Evolutionary conservation across 2,888 invertebrate genomes (phyloP).

Genomic region (Emmelina monodactyla): DNA sequence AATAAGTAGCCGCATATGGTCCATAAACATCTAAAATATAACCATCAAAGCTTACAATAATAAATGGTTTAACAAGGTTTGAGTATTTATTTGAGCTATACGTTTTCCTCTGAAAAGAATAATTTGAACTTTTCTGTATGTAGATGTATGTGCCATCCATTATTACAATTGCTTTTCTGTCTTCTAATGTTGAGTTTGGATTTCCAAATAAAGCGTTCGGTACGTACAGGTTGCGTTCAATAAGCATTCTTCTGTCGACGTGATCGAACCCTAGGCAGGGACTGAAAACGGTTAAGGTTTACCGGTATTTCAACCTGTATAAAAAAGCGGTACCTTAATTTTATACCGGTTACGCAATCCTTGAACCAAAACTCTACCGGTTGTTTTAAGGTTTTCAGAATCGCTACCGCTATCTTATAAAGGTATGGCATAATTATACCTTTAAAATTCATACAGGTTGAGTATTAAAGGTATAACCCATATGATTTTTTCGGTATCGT

Average conservation of each 20-base stretch:
- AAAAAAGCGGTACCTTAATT: too few species aligned
- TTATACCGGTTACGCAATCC: too few species aligned
- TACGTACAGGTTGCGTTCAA: slow-evolving; percentile 7
- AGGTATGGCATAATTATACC: too few species aligned
- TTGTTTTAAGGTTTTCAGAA: too few species aligned
- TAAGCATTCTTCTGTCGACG: slow-evolving; percentile 8
- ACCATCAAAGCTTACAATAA: slow-evolving; percentile 5
- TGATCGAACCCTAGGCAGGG: slow-evolving; percentile 7
- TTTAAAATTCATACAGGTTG: too few species aligned
- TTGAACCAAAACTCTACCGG: too few species aligned
- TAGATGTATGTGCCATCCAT: slow-evolving; percentile 8
- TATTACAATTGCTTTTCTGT: slow-evolving; percentile 8
- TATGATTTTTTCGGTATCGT: too few species aligned
- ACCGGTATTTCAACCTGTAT: too few species aligned
- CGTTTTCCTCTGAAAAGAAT: slow-evolving; percentile 5
- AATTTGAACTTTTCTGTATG: slow-evolving; percentile 5
- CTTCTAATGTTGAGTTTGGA: slow-evolving; percentile 6
- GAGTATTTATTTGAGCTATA: slow-evolving; percentile 8
- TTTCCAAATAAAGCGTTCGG: slow-evolving; percentile 9
- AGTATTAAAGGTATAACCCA: too few species aligned
- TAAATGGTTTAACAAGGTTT: slow-evolving; percentile 4
- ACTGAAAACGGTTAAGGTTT: too few species aligned
- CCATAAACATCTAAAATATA: slow-evolving; percentile 5
- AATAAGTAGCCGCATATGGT: slow-evolving; percentile 4
- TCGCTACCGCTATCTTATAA: too few species aligned